phyloP scores from a whole-genome alignment of 1,140 invertebrate species.

The Brachionus rubens region DNA sequence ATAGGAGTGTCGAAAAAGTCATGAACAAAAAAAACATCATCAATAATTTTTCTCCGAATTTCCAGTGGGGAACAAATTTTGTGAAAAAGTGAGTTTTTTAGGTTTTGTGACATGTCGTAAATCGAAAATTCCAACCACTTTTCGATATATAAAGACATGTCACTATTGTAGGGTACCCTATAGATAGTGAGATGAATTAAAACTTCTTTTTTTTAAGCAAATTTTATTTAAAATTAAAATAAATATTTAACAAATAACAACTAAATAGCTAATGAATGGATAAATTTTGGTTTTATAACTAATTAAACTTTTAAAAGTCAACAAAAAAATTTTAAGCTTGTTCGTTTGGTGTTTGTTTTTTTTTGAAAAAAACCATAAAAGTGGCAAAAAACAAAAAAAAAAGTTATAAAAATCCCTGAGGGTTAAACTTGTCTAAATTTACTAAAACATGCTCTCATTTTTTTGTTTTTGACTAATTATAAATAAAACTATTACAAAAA shows the following conservation, averaged over 20 bases:
- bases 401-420: constrained; percentile 36
- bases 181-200: too few relatives aligned
- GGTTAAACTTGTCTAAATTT: constrained; percentile 13
- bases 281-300: background rate
- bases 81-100: too few relatives aligned
- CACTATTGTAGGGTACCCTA: too few relatives aligned
- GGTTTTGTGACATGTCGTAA: too few relatives aligned
- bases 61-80: too few relatives aligned
- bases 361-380: constrained; percentile 13
- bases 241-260: constrained; percentile 43
- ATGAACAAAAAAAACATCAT: too few relatives aligned
- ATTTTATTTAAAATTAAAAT: constrained; percentile 43
- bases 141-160: too few relatives aligned
- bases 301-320: constrained; percentile 2
- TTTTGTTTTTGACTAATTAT: constrained; percentile 20
- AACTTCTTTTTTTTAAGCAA: background rate
- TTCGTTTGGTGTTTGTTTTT: too few relatives aligned
- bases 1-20: too few relatives aligned
- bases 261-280: background rate
- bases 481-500: constrained; percentile 25
- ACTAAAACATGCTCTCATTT: constrained; percentile 11
- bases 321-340: background rate
- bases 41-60: too few relatives aligned
- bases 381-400: constrained; percentile 7
- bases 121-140: too few relatives aligned